phyloP scores from a whole-genome alignment of 2,888 invertebrate genomes.

The Notodonta ziczac region DNA sequence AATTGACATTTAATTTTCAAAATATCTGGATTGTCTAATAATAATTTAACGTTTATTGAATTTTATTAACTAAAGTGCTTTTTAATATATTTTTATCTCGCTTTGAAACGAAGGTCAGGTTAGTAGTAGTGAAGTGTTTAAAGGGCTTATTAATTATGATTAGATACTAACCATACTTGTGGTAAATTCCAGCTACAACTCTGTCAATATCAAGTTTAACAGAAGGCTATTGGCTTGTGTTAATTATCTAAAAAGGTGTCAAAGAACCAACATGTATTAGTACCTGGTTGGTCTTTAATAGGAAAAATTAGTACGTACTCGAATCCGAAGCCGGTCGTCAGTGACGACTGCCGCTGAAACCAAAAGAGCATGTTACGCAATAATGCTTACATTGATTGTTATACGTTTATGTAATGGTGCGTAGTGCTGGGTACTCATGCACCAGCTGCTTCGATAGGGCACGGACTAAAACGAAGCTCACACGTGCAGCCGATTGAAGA shows the following conservation, averaged over 20 bases:
- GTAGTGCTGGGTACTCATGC: conserved; percentile 23
- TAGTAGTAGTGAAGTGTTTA: too few relatives aligned
- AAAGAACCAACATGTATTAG: neutral
- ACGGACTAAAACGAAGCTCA: conserved; percentile 22
- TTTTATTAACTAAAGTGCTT: too few relatives aligned
- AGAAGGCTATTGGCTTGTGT: neutral
- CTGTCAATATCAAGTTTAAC: neutral
- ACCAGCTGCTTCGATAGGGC: conserved; percentile 34
- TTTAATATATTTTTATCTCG: too few relatives aligned
- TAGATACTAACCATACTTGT: too few relatives aligned
- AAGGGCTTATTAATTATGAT: too few relatives aligned
- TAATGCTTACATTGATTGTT: conserved; percentile 36
- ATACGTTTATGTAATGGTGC: conserved; percentile 33
- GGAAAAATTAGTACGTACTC: conserved; percentile 2
- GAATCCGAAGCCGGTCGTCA: conserved; percentile 15
- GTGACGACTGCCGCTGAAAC: conserved; percentile 13
- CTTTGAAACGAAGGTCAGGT: too few relatives aligned
- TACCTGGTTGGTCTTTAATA: neutral
- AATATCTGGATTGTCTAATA: too few relatives aligned
- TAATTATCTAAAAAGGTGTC: neutral
- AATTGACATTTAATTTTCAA: too few relatives aligned
- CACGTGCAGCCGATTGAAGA: conserved; percentile 12
- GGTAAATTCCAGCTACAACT: neutral
- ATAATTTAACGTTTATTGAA: too few relatives aligned
- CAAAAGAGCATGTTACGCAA: conserved; percentile 30